Evolutionary conservation across 2,797 vertebrate species (phyloP).

Genomic region (Mus caroli): DNA sequence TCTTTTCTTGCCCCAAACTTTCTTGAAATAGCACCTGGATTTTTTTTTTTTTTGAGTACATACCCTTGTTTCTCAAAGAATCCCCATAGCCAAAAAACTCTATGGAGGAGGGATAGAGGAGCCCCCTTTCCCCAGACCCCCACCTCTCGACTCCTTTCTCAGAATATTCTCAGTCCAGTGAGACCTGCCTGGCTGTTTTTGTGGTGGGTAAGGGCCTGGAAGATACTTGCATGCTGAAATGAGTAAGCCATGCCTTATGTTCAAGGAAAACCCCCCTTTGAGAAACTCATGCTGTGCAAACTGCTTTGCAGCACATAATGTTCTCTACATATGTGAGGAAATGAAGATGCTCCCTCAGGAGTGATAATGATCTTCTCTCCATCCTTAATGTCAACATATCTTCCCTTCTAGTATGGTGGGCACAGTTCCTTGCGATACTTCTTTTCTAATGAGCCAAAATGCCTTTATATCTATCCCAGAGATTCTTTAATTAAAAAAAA

Average conservation of each 20-base stretch:
- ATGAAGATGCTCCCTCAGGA: not conserved
- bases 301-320: not conserved
- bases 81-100: not conserved
- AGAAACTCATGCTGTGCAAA: constrained; percentile 30
- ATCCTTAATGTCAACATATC: not conserved
- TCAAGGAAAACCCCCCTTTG: constrained; percentile 29
- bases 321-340: not conserved
- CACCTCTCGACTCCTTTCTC: not conserved
- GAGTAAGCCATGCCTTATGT: constrained; percentile 58
- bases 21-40: constrained; percentile 34
- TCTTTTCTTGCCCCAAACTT: constrained; percentile 28
- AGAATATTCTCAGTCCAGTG: not conserved
- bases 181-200: not conserved
- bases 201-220: not conserved
- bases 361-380: not conserved
- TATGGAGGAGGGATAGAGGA: not conserved
- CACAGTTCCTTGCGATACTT: constrained; percentile 7
- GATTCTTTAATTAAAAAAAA: constrained; percentile 52
- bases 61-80: not conserved
- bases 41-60: not conserved
- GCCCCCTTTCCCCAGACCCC: too few relatives aligned
- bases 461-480: not conserved
- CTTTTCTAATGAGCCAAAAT: constrained; percentile 60
- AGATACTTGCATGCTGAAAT: not conserved
- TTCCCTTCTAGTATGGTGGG: not conserved